Evolutionary conservation across 2,113 vertebrate genomes (phyloP).

Genomic region (Meriones unguiculatus): DNA sequence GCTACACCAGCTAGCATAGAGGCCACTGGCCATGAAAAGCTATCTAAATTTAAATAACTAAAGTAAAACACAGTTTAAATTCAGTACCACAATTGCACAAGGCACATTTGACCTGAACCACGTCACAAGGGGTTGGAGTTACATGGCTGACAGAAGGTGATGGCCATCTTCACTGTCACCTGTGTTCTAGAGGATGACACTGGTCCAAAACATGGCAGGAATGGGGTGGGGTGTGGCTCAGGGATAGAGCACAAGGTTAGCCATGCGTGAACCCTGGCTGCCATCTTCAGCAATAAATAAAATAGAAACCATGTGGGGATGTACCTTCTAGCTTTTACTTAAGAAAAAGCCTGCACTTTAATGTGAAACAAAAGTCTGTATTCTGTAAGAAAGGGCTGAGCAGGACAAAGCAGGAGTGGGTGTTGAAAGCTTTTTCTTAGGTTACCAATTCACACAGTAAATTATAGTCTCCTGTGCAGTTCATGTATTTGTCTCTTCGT

Average conservation of each 20-base stretch:
- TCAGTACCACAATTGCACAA: not conserved
- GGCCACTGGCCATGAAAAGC: not conserved
- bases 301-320: not conserved
- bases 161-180: too few relatives aligned
- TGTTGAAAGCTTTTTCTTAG: not conserved
- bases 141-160: not conserved
- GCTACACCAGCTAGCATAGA: not conserved
- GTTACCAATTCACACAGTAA: not conserved
- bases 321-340: not conserved
- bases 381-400: not conserved
- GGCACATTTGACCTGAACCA: not conserved
- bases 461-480: not conserved
- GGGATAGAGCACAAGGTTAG: not conserved
- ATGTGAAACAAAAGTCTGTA: not conserved
- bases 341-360: not conserved
- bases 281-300: not conserved
- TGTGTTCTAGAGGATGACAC: not conserved
- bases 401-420: fast-evolving
- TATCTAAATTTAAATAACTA: not conserved
- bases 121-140: too few relatives aligned
- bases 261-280: not conserved
- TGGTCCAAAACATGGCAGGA: not conserved
- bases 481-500: not conserved
- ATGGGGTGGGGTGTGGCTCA: not conserved
- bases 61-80: not conserved